These are phyloP conservation scores for Nanorana parkeri DNA, from an alignment of 2,113 vertebrate species.

Conservation along the genomic window DNA sequence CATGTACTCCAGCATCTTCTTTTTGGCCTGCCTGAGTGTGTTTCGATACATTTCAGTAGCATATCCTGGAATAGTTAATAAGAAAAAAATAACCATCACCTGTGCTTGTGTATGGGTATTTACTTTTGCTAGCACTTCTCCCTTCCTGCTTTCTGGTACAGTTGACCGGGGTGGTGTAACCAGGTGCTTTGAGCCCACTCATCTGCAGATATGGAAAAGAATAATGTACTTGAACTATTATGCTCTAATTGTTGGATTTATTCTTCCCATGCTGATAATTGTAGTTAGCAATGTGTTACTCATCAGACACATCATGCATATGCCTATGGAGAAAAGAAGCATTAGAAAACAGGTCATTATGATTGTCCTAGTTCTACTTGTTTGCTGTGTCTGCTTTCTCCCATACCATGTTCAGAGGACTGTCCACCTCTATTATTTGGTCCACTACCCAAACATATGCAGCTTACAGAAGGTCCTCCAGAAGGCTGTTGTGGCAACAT, in stretches of 20 bases:
- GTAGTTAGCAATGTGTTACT: constrained; percentile 60
- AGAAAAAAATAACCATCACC: neutral
- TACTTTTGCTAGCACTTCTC: constrained; percentile 33
- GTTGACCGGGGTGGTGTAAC: neutral
- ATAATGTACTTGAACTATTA: constrained; percentile 58
- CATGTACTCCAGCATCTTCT: constrained; percentile 58
- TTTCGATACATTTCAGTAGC: constrained; percentile 54
- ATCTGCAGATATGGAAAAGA: constrained; percentile 15
- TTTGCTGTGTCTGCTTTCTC: constrained; percentile 61
- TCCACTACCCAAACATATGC: constrained; percentile 42
- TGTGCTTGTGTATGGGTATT: constrained; percentile 44
- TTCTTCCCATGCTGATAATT: constrained; percentile 44
- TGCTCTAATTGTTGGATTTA: constrained; percentile 59
- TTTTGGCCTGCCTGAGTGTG: constrained; percentile 50
- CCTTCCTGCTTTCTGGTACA: constrained; percentile 37
- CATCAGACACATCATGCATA: constrained; percentile 59
- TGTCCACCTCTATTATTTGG: constrained; percentile 57
- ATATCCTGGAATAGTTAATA: constrained; percentile 11
- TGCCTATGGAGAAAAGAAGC: constrained; percentile 26
- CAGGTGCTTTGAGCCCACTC: constrained; percentile 58
- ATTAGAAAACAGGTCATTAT: constrained; percentile 56
- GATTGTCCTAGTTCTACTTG: constrained; percentile 57
- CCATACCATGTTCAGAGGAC: constrained; percentile 65
- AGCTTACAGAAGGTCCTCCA: constrained; percentile 51
- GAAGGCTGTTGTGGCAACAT: constrained; percentile 57